Evolutionary conservation across 1,140 invertebrate species (phyloP).

Genomic region (Drosophila ogumai): DNA sequence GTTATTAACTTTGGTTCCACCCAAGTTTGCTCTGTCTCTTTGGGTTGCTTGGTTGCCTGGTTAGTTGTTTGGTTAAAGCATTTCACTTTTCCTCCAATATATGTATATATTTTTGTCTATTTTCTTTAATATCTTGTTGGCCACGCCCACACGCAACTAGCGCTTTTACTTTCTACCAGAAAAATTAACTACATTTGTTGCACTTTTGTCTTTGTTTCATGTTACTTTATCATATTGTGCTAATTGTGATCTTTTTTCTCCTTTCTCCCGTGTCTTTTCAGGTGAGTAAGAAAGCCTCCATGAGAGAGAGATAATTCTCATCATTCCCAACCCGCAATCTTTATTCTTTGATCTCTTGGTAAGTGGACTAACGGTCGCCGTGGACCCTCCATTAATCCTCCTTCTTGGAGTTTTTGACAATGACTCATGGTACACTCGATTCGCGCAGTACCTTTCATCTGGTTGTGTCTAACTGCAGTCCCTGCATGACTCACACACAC

Average conservation of each 20-base stretch:
- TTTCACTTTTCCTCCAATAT: constrained; percentile 25
- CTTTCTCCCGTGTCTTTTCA: constrained; percentile 24
- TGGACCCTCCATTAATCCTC: constrained; percentile 42
- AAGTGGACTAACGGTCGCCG: constrained; percentile 46
- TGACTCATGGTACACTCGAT: constrained; percentile 41
- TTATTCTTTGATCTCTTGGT: constrained; percentile 27
- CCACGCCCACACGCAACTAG: constrained; percentile 43
- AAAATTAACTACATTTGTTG: constrained; percentile 18
- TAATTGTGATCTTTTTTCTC: constrained; percentile 27
- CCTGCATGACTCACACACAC: constrained; percentile 35
- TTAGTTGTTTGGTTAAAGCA: constrained; percentile 15
- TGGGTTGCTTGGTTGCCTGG: constrained; percentile 5
- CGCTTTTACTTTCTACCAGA: constrained; percentile 14
- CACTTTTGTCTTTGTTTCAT: background rate
- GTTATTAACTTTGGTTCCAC: constrained; percentile 60
- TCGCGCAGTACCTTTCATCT: constrained; percentile 28
- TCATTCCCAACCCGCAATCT: constrained; percentile 16
- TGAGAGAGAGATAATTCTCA: background rate
- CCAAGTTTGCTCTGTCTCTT: constrained; percentile 31
- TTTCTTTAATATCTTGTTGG: constrained; percentile 19
- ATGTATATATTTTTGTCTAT: constrained; percentile 13
- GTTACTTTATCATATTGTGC: constrained; percentile 5
- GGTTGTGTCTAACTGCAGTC: constrained; percentile 43
- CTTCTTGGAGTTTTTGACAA: constrained; percentile 18
- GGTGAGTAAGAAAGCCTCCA: constrained; percentile 32